Conservation (phyloP, 2,888 invertebrate species). For the Candidula unifasciata region DNA sequence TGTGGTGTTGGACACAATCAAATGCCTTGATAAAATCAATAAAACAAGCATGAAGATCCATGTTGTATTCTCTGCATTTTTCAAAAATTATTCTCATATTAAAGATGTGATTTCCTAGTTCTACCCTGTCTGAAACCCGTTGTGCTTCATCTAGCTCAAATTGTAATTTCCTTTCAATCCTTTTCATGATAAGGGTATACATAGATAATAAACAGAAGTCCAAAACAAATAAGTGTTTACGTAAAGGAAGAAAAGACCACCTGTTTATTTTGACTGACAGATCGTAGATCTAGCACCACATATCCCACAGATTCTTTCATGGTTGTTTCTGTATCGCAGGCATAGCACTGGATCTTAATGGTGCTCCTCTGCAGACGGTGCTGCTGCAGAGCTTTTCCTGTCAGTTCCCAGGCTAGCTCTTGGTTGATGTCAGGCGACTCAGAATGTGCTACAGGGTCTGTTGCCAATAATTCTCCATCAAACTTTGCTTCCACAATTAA, state of each 20-base stretch:
- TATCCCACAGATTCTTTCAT: conserved; percentile 78
- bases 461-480: conserved; percentile 78
- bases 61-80: no score
- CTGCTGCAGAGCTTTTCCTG: conserved; percentile 77
- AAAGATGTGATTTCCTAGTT: no score
- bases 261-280: conserved; percentile 74
- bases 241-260: conserved; percentile 53
- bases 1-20: no score
- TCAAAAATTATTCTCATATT: no score
- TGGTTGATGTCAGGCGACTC: conserved; percentile 76
- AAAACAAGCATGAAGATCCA: no score
- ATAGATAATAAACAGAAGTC: no score
- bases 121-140: no score
- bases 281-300: conserved; percentile 78
- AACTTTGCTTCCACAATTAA: conserved; percentile 78
- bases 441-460: conserved; percentile 78
- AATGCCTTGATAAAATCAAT: no score
- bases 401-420: conserved; percentile 79
- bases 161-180: no score
- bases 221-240: no score
- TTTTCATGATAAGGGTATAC: no score
- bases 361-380: conserved; percentile 78
- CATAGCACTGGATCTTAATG: conserved; percentile 78
- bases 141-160: no score
- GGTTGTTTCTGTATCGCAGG: conserved; percentile 72